Percentiles rank a stretch among this genome's conserved stretches.
Evolutionary conservation across 2,797 vertebrate species (phyloP).

Genomic region (Leptatherina wallacei): DNA sequence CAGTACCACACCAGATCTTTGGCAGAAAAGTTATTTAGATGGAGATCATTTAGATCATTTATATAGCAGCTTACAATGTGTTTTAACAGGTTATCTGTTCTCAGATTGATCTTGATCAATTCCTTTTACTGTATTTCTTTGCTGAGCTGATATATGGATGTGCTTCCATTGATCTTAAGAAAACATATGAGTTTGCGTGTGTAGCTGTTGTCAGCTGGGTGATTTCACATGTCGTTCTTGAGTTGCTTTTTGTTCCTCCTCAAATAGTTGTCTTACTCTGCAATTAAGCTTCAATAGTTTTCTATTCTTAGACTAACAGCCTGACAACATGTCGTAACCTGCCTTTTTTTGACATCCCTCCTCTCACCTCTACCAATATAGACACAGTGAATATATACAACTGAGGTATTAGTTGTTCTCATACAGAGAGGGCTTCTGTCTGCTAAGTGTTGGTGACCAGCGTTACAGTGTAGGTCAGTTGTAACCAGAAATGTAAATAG

Average conservation of each 20-base stretch:
- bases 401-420: neutral
- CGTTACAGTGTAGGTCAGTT: neutral
- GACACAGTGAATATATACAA: conserved; percentile 5
- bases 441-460: neutral
- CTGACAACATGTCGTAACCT: conserved; percentile 53
- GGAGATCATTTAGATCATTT: no score
- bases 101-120: neutral
- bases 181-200: conserved; percentile 4
- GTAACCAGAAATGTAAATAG: neutral
- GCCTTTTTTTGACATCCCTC: conserved; percentile 16
- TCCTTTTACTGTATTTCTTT: neutral
- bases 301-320: conserved; percentile 24
- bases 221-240: conserved; percentile 42
- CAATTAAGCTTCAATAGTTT: conserved; percentile 40
- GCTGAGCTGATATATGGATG: neutral
- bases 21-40: no score
- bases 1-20: no score
- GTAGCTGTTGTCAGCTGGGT: conserved; percentile 1
- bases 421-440: neutral
- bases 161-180: conserved; percentile 9
- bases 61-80: neutral
- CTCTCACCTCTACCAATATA: conserved; percentile 11
- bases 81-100: conserved; percentile 1
- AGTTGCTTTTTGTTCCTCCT: conserved; percentile 22
- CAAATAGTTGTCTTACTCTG: conserved; percentile 41